A percentile compares a stretch with the other conserved stretches of the same genome.
phyloP scores from a whole-genome alignment of 2,113 vertebrate species.

The Perca fluviatilis region DNA sequence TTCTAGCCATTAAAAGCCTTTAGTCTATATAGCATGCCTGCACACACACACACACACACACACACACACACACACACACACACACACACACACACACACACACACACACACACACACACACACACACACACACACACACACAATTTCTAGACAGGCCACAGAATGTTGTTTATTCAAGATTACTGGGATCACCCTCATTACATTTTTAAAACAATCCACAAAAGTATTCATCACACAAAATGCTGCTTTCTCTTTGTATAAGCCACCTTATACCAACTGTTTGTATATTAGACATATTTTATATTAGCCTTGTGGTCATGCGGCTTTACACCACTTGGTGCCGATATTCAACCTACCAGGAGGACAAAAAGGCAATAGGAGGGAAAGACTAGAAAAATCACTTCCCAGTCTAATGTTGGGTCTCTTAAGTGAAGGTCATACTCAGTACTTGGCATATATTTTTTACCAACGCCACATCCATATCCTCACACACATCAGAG shows the following conservation, averaged over 20 bases:
- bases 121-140: no score
- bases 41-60: background rate
- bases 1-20: background rate
- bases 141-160: background rate
- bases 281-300: background rate
- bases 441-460: conserved; percentile 5
- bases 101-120: no score
- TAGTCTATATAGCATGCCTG: background rate
- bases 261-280: background rate
- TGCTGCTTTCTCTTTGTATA: background rate
- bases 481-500: conserved; percentile 21
- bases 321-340: conserved; percentile 60
- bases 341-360: conserved; percentile 36
- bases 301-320: background rate
- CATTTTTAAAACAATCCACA: background rate
- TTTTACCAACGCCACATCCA: conserved; percentile 14
- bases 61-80: no score
- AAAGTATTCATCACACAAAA: background rate
- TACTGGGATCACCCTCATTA: background rate
- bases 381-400: background rate
- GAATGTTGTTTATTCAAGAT: background rate
- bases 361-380: conserved; percentile 14
- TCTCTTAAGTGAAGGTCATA: conserved; percentile 22
- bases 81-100: background rate
- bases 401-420: background rate